Base-by-base conservation (phyloP, 2,797 vertebrate genomes). In the Notamacropus eugenii region DNA sequence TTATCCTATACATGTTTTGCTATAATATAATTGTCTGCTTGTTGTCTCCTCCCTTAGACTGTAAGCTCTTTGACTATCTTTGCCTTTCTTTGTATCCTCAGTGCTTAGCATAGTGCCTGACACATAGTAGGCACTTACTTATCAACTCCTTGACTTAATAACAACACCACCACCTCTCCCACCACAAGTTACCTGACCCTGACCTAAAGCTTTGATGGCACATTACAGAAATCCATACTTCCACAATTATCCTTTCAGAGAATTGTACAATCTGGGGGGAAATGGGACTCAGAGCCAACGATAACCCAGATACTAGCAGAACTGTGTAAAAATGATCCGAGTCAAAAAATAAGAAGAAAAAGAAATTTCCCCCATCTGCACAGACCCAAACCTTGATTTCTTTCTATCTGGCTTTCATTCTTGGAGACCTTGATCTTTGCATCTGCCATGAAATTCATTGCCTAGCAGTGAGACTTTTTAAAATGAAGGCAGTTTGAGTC, bases 341-440 rank as follows among this genome's bases (percentile, higher is more conserved):
- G 40, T 0, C 1, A 40, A 13, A 24, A 14, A 34, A 40, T 11
- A 40, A 50, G 0, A 92, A 92, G 91, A 52, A 92, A 95, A 46
- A 91, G 58, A 91, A 94, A 93, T 54, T 92, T 67, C 54, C 94
- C 74, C 58, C 3, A 28, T 55, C 90, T 59, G 91, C 90, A 55
- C 67, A 95, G 93, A 96, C 90, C 92, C 54, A 91, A 58, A 94
- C 56, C 22, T 24, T 74, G 4, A 54, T 57, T 96, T 62, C 54
- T 93, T 93, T 55, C 55, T 50, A 29, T 54, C 5, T 19, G 34
- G 55, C 90, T 40, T 96, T 12, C 34, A 87, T 1, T 92, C 55
- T 92, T 24, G 58, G 56, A 58, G 55, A 59, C 62, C 91, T 95
- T 92, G 62, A 54, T 56, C 56, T 87, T 55, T 91, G 92, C 55